phyloP scores from a whole-genome alignment of 2,888 invertebrate species.

The Athalia circularis region DNA sequence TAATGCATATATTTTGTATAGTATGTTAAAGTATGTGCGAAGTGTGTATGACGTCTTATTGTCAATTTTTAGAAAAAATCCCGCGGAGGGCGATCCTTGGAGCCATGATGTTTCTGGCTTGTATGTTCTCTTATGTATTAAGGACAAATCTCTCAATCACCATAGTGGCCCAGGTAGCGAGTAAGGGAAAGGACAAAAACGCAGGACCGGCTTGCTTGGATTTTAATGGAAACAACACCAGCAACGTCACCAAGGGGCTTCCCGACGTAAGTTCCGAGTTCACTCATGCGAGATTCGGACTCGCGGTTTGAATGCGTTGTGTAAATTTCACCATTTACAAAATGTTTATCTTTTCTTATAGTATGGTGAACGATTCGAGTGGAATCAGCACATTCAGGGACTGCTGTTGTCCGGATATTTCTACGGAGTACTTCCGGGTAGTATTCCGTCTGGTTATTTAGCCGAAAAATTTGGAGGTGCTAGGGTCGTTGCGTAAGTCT shows the following conservation, averaged over 20 bases:
- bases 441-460: constrained; percentile 68
- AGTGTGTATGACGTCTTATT: not conserved
- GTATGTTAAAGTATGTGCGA: not conserved
- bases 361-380: constrained; percentile 67
- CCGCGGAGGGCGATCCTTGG: constrained; percentile 78
- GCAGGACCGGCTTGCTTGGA: constrained; percentile 51
- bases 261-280: no score
- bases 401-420: constrained; percentile 67
- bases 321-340: no score
- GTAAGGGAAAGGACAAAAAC: constrained; percentile 43
- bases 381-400: constrained; percentile 68
- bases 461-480: constrained; percentile 71
- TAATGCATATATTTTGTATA: no score
- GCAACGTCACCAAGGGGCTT: no score
- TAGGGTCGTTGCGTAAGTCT: constrained; percentile 70
- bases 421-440: constrained; percentile 68
- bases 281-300: no score
- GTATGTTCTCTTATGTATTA: constrained; percentile 85
- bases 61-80: constrained; percentile 72
- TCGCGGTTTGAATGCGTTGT: no score
- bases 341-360: constrained; percentile 48
- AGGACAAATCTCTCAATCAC: constrained; percentile 85
- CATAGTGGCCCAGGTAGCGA: constrained; percentile 68
- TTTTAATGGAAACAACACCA: not conserved
- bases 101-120: constrained; percentile 84